phyloP scores from a whole-genome alignment of 2,113 vertebrate species.

The Siniperca chuatsi region DNA sequence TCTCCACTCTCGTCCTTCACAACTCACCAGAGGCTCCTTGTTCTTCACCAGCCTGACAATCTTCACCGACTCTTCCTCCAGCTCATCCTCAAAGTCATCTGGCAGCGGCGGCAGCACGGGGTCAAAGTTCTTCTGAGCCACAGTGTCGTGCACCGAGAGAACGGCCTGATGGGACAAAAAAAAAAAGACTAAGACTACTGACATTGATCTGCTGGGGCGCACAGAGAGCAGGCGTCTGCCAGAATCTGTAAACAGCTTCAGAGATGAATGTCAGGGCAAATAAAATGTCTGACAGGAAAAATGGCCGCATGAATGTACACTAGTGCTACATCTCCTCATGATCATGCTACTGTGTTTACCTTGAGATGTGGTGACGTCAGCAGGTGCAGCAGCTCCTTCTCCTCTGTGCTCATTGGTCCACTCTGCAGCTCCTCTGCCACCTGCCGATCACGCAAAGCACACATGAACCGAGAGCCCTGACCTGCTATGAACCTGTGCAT shows the following conservation, averaged over 20 bases:
- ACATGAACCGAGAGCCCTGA: neutral
- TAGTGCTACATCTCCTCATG: neutral
- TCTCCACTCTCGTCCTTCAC: neutral
- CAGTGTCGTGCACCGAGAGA: slow-evolving; percentile 94
- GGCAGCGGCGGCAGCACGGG: slow-evolving; percentile 94
- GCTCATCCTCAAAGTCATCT: slow-evolving; percentile 91
- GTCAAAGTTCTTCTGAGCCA: slow-evolving; percentile 97
- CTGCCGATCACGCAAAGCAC: slow-evolving; percentile 77
- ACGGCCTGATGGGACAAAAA: slow-evolving; percentile 86
- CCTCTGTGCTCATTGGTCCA: slow-evolving; percentile 89
- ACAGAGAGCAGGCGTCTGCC: neutral
- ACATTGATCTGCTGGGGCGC: neutral
- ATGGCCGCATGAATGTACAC: rapidly evolving
- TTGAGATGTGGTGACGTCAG: slow-evolving; percentile 93
- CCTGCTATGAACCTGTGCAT: neutral
- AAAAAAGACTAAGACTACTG: slow-evolving; percentile 1
- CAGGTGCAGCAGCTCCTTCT: slow-evolving; percentile 92
- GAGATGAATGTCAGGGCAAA: neutral
- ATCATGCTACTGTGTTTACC: slow-evolving; percentile 78
- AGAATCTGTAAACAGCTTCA: neutral
- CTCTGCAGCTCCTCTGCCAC: slow-evolving; percentile 95
- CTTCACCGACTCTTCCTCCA: slow-evolving; percentile 97
- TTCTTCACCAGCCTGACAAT: slow-evolving; percentile 97
- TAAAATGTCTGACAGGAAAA: neutral
- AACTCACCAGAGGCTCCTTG: slow-evolving; percentile 93